These are phyloP conservation scores for Salminus brasiliensis DNA, from an alignment of 2,113 vertebrate genomes.

Conservation along the genomic window DNA sequence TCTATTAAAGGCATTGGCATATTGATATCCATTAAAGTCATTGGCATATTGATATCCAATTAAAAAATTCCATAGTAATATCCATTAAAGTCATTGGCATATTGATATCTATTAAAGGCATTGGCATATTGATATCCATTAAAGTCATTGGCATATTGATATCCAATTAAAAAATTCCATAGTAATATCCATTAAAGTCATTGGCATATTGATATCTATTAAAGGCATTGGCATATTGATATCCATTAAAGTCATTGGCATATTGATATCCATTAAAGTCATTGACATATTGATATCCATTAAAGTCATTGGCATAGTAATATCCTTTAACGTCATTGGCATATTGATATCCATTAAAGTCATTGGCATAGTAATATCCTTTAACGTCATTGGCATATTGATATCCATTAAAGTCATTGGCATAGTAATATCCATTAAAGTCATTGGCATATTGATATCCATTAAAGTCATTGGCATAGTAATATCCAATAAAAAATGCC, in stretches of 20 bases:
- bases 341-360: not conserved
- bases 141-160: not conserved
- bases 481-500: too few species aligned
- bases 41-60: not conserved
- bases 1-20: not conserved
- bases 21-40: not conserved
- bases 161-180: too few species aligned
- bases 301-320: too few species aligned
- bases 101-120: not conserved
- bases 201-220: not conserved
- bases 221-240: not conserved
- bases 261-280: not conserved
- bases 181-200: not conserved
- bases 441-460: too few species aligned
- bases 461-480: too few species aligned
- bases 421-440: too few species aligned
- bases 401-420: not conserved
- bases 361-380: not conserved
- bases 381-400: not conserved
- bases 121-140: not conserved
- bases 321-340: not conserved
- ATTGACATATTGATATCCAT: not conserved
- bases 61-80: not conserved
- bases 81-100: not conserved
- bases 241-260: not conserved